Evolutionary conservation across 2,113 vertebrate species (phyloP).

Genomic region (Coregonus clupeaformis): DNA sequence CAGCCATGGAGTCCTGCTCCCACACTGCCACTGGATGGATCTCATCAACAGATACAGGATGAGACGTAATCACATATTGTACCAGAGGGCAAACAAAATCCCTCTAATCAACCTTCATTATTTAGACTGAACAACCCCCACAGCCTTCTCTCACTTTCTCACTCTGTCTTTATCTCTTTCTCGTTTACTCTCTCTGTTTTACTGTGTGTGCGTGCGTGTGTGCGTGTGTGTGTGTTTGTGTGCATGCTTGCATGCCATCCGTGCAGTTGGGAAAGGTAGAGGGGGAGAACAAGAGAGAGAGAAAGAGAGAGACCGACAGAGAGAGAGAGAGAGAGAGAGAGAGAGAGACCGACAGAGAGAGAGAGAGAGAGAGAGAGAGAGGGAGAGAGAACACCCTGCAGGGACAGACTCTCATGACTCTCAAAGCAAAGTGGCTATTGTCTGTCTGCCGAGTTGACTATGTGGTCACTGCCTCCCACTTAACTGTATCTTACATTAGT

Average conservation of each 20-base stretch:
- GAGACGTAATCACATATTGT: background rate
- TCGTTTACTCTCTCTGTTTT: background rate
- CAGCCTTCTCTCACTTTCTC: background rate
- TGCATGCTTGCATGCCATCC: background rate
- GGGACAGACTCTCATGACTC: background rate
- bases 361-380: background rate
- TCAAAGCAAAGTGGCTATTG: background rate
- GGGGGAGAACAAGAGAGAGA: background rate
- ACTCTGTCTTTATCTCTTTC: background rate
- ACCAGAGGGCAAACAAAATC: background rate
- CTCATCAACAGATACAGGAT: background rate
- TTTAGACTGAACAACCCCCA: background rate
- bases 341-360: background rate
- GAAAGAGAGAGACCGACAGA: background rate
- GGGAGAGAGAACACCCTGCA: background rate
- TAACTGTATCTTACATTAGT: conserved; percentile 13
- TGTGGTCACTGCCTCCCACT: conserved; percentile 3
- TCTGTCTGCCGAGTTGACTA: conserved; percentile 15
- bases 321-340: no score
- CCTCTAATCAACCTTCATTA: background rate
- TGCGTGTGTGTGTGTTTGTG: no score
- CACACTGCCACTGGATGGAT: no score
- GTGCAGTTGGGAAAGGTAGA: background rate
- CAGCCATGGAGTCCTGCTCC: background rate
- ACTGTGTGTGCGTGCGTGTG: no score